A percentile compares a stretch with the other conserved stretches of the same genome.
These are phyloP conservation scores for Macrochelys suwanniensis DNA, from an alignment of 2,797 vertebrate species.

Conservation along the genomic window DNA sequence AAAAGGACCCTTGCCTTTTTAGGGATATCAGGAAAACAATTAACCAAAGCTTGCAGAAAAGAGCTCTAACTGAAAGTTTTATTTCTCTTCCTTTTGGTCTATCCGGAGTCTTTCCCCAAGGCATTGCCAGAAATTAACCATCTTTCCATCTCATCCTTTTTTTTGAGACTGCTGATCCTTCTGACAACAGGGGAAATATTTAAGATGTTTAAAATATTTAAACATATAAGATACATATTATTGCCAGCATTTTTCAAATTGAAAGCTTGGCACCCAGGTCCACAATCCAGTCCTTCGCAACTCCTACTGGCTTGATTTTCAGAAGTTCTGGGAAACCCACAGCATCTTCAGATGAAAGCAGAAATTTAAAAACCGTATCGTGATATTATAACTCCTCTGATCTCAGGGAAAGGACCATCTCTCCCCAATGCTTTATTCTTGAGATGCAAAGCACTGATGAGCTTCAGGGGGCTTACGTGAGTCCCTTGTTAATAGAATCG, in stretches of 20 bases:
- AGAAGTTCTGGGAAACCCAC: neutral
- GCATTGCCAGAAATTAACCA: neutral
- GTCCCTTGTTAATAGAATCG: neutral
- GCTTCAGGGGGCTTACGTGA: neutral
- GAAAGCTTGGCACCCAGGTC: neutral
- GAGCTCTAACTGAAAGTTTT: neutral
- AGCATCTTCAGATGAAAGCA: neutral
- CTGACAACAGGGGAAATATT: neutral
- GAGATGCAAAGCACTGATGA: neutral
- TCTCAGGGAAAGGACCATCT: neutral
- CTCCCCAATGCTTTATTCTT: neutral
- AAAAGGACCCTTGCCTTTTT: neutral
- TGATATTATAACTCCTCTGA: neutral
- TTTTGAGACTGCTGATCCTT: neutral
- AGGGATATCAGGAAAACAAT: neutral
- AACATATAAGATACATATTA: rapidly evolving
- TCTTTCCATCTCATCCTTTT: neutral
- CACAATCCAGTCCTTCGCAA: neutral
- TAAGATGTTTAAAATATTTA: neutral
- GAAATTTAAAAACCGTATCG: neutral
- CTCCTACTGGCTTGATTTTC: neutral
- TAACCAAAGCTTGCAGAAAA: neutral
- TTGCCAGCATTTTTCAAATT: neutral
- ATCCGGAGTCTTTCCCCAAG: neutral
- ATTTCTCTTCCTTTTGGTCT: neutral